Conservation (phyloP, 2,797 vertebrate genomes). For the Simalia tracyae region DNA sequence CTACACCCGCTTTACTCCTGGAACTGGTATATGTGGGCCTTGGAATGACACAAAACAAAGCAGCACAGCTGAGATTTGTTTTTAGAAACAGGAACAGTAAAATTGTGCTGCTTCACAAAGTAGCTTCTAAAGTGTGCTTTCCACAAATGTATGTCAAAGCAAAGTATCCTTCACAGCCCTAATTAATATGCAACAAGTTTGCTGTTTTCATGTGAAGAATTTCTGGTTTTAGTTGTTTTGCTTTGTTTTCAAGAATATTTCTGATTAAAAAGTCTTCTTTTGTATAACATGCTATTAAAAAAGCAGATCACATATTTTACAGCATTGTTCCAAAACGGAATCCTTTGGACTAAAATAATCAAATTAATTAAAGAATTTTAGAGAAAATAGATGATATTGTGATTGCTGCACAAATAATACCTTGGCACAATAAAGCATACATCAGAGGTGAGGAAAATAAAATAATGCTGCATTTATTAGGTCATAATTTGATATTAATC, state of each 20-base stretch:
- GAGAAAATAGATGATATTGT: background rate
- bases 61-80: background rate
- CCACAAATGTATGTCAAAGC: background rate
- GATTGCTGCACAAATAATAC: background rate
- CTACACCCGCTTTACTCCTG: background rate
- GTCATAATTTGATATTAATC: background rate
- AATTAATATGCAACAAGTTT: background rate
- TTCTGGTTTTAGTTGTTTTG: background rate
- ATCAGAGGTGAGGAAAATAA: background rate
- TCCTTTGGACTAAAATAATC: background rate
- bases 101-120: background rate
- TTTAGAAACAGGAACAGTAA: background rate
- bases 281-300: background rate
- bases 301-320: background rate
- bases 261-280: background rate
- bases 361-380: background rate
- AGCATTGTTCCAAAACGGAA: background rate
- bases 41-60: background rate
- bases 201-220: background rate
- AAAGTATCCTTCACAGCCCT: background rate
- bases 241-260: background rate
- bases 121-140: background rate
- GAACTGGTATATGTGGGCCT: background rate
- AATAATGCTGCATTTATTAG: background rate
- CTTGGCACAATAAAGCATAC: background rate